Conservation (phyloP, 2,888 invertebrate species). For the Standfussiana lucernea region DNA sequence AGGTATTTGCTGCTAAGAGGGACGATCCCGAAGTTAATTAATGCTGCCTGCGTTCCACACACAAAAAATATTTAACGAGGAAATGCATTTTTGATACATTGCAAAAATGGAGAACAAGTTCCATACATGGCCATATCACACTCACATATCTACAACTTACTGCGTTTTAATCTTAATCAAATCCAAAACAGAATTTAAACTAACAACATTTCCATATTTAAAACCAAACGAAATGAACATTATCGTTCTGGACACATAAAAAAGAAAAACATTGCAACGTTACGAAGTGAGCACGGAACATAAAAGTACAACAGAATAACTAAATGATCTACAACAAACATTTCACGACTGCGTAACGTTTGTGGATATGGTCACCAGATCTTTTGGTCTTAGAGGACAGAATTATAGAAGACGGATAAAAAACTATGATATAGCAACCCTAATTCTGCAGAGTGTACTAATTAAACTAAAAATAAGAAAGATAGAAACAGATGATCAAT, state of each 20-base stretch:
- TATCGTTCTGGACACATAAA: not conserved
- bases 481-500: not conserved
- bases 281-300: slow-evolving; percentile 9
- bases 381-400: slow-evolving; percentile 35
- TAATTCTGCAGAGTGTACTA: not conserved
- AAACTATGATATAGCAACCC: not conserved
- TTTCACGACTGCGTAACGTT: slow-evolving; percentile 48
- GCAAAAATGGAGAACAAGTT: not conserved
- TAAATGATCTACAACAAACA: slow-evolving; percentile 59
- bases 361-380: slow-evolving; percentile 33
- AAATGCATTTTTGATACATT: no score
- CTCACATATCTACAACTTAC: not conserved
- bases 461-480: not conserved
- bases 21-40: no score
- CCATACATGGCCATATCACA: not conserved
- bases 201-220: not conserved
- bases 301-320: slow-evolving; percentile 33
- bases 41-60: no score
- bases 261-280: slow-evolving; percentile 12
- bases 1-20: no score
- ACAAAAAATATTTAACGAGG: no score
- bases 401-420: not conserved
- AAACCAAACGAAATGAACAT: slow-evolving; percentile 8
- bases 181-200: not conserved
- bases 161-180: not conserved